Percentiles rank a stretch among this genome's conserved stretches.
Conservation (phyloP, 1,140 invertebrate species). For the Meloidogyne hapla region DNA sequence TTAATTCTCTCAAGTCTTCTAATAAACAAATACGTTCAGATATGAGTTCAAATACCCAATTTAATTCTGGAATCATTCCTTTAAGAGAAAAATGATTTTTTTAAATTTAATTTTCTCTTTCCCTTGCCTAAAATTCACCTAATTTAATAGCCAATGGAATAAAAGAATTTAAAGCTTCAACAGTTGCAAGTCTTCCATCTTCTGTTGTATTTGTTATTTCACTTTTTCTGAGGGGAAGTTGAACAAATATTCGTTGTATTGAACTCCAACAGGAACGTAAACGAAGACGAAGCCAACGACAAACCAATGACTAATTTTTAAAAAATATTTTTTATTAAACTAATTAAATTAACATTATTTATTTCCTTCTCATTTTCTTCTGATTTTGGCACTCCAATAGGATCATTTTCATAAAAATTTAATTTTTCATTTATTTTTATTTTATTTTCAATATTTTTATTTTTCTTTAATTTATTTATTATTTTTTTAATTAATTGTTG, state of each 20-base stretch:
- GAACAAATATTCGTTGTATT: background rate
- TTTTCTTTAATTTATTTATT: too few relatives aligned
- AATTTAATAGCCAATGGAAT: slow-evolving; percentile 13
- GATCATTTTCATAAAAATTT: too few relatives aligned
- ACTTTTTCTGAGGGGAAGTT: background rate
- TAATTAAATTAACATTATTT: too few relatives aligned
- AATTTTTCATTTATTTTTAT: too few relatives aligned
- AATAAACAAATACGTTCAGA: slow-evolving; percentile 3
- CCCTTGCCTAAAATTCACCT: background rate
- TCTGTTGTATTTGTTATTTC: background rate
- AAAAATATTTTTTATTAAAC: too few relatives aligned
- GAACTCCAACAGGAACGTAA: slow-evolving; percentile 20
- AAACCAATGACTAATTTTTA: background rate
- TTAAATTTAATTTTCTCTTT: background rate
- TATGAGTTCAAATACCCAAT: slow-evolving; percentile 2
- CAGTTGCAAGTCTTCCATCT: background rate
- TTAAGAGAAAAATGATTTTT: background rate
- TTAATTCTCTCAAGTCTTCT: background rate
- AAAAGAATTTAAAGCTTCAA: slow-evolving; percentile 6
- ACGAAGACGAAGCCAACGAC: background rate
- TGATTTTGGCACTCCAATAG: too few relatives aligned
- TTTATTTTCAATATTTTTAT: too few relatives aligned
- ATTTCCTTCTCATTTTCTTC: too few relatives aligned
- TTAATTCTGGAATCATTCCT: slow-evolving; percentile 7
- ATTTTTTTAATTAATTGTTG: too few relatives aligned